Evolutionary conservation across 2,113 vertebrate genomes (phyloP).

Genomic region (Hippocampus zosterae): DNA sequence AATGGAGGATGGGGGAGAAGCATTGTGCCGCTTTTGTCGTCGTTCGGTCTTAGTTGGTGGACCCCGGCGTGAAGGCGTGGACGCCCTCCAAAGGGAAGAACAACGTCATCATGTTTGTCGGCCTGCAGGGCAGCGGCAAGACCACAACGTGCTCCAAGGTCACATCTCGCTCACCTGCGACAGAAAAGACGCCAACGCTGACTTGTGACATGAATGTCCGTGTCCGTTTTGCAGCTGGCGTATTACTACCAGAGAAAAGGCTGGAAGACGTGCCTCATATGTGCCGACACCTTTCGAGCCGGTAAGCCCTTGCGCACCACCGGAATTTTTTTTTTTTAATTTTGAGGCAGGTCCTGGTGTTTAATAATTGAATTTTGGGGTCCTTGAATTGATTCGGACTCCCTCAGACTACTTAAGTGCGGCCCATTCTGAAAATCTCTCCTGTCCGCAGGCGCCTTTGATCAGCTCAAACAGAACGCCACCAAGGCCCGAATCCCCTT

Average conservation of each 20-base stretch:
- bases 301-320: slow-evolving; percentile 64
- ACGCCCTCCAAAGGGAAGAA: slow-evolving; percentile 98
- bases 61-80: slow-evolving; percentile 98
- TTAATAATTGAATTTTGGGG: no score
- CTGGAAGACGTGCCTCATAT: slow-evolving; percentile 99
- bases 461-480: slow-evolving; percentile 97
- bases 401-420: no score
- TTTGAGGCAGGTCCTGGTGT: no score
- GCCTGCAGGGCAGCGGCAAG: slow-evolving; percentile 97
- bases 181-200: slow-evolving; percentile 8
- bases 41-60: slow-evolving; percentile 80
- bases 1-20: no score
- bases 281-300: slow-evolving; percentile 98
- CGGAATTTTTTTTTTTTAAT: no score
- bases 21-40: slow-evolving; percentile 12
- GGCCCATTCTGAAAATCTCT: background rate
- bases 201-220: no score
- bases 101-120: slow-evolving; percentile 99
- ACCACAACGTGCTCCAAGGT: slow-evolving; percentile 99
- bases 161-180: background rate
- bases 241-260: slow-evolving; percentile 99
- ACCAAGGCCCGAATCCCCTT: slow-evolving; percentile 99
- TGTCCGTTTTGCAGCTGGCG: slow-evolving; percentile 76
- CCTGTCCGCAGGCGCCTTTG: slow-evolving; percentile 85
- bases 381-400: no score